Conservation (phyloP, 2,888 invertebrate species). For the Pyrrhosoma nymphula region DNA sequence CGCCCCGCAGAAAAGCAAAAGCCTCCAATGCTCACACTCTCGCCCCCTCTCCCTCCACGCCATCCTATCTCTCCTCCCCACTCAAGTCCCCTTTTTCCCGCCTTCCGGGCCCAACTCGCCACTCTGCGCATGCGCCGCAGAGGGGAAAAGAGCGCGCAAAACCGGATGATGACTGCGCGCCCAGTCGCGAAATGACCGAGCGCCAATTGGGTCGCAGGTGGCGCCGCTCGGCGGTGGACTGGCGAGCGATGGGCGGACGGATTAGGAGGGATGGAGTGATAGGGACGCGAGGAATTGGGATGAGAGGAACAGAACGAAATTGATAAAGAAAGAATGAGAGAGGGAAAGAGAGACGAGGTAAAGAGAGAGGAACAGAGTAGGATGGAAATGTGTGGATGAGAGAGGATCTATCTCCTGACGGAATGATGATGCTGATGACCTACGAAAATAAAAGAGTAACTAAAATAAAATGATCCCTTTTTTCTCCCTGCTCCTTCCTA, state of each 20-base stretch:
- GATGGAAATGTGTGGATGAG: neutral
- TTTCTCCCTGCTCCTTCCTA: neutral
- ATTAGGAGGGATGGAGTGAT: neutral
- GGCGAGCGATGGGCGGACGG: neutral
- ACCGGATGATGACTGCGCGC: neutral
- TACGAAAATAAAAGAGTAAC: neutral
- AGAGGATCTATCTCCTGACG: neutral
- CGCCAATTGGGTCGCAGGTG: conserved; percentile 44
- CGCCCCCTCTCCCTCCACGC: neutral
- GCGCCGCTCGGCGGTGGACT: neutral
- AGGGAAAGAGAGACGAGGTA: neutral
- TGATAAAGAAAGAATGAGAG: conserved; percentile 1
- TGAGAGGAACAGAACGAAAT: neutral
- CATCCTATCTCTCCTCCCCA: neutral
- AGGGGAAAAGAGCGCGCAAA: neutral
- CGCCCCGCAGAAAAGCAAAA: conserved; percentile 12
- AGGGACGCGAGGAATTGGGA: neutral
- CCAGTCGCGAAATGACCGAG: neutral
- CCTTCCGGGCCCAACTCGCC: neutral
- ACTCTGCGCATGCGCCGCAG: neutral
- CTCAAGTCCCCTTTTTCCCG: neutral
- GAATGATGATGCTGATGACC: conserved; percentile 46
- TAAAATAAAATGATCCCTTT: neutral
- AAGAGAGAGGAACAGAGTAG: neutral
- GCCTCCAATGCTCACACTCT: neutral